phyloP scores from a whole-genome alignment of 2,113 vertebrate genomes.

The Phaetusa simplex region DNA sequence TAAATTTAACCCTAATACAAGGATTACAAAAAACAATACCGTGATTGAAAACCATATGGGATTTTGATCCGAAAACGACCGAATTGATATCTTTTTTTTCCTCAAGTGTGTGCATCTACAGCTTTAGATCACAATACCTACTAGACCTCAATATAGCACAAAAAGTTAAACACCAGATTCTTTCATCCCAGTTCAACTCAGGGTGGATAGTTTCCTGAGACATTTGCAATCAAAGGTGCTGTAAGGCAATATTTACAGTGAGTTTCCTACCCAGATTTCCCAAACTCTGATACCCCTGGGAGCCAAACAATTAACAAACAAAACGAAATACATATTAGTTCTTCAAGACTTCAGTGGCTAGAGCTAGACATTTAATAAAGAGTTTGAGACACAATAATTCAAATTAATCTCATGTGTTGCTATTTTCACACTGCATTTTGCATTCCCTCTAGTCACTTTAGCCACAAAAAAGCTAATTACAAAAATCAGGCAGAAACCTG shows the following conservation, averaged over 20 bases:
- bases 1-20: conserved; percentile 57
- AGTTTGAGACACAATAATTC: background rate
- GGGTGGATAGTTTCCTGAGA: background rate
- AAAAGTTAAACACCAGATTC: background rate
- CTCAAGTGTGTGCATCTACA: background rate
- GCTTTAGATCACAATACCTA: background rate
- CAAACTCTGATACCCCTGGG: background rate
- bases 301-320: background rate
- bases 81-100: background rate
- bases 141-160: background rate
- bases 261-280: background rate
- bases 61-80: conserved; percentile 10
- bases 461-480: background rate
- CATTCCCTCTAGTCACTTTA: background rate
- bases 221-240: background rate
- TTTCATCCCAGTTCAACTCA: background rate
- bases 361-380: background rate
- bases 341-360: background rate
- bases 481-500: background rate
- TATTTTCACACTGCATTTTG: background rate
- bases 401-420: background rate
- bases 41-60: conserved; percentile 44
- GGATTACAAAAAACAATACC: conserved; percentile 51
- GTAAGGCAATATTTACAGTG: background rate
- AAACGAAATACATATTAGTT: background rate